Base-by-base conservation (phyloP, 2,888 invertebrate genomes). In the Napeogenes inachia region DNA sequence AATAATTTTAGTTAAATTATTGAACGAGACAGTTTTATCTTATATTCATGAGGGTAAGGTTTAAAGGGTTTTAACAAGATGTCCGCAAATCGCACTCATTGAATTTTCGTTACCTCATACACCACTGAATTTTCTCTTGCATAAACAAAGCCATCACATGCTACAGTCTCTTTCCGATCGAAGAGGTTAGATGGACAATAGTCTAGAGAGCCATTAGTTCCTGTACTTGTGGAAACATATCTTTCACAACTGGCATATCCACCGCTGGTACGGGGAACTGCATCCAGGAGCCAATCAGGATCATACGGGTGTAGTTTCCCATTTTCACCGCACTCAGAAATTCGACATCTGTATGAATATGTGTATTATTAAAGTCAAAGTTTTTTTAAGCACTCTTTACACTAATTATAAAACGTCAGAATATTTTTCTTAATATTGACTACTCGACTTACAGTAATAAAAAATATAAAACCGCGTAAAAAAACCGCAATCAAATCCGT, bases 321-420 rank as follows among this genome's bases (percentile, higher is more conserved):
- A 82, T 63, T 13, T 61, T 71, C 70, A 5, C 67, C 91, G 68
- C 91, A 91, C 69, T 86, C 86, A 21, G 84, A 78, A 56, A 91
- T 82, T 50, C 75, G 71, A 68, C 91, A 91, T 72, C 91, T 91
- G 50, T 12, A 10, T 50, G 30, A 3, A 10, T 1, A 50, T 50
- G 4, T 50, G 8, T 21, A 50, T 50, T 2, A 21, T 21, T 21
- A 13, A 21, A 21, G 21, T 21, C 21, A 21, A 21, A 21, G 21
- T 21, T 21, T 21, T 21, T 21, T 21, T 21, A 21, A 21, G 21
- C 21, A 21, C 21, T 21, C 21, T 21, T 21, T 21, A 21, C 21
- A 21, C 1, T 21, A 21, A 21, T 21, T 21, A 21, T 21, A 21
- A 21, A 21, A 21, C 21, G 21, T 21, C 21, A 21, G 21, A 21